Conservation (phyloP, 2,113 vertebrate genomes). For the Suricata suricatta region DNA sequence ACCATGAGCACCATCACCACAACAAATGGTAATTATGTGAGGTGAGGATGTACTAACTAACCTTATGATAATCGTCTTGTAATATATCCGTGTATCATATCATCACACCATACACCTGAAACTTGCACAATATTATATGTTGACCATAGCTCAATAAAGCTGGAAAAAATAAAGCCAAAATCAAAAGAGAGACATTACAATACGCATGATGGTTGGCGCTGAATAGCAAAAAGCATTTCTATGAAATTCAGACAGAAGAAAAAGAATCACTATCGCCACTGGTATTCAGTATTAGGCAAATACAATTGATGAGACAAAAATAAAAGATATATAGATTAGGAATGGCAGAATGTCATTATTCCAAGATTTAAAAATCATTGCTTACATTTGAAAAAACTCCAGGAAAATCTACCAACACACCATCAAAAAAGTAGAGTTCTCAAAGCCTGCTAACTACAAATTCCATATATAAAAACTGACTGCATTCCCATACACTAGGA, state of each 20-base stretch:
- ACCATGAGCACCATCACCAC: not conserved
- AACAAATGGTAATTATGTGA: not conserved
- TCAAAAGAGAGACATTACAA: not conserved
- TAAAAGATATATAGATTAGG: not conserved
- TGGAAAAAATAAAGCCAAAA: not conserved
- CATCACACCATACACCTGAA: not conserved
- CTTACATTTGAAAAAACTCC: not conserved
- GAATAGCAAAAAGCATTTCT: not conserved
- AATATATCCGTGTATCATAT: not conserved
- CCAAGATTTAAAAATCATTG: not conserved
- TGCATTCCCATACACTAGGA: not conserved
- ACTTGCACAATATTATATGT: not conserved
- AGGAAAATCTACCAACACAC: constrained; percentile 2
- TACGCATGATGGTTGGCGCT: not conserved
- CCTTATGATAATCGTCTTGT: not conserved
- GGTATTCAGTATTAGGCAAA: not conserved
- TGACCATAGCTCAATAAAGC: not conserved
- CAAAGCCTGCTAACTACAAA: not conserved
- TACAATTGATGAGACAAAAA: not conserved
- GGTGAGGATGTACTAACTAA: not conserved
- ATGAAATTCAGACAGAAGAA: not conserved
- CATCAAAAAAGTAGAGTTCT: not conserved
- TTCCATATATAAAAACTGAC: not conserved
- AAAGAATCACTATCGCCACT: not conserved
- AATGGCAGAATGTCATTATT: not conserved